Conservation (phyloP, 2,888 invertebrate species). For the Limenitis camilla region DNA sequence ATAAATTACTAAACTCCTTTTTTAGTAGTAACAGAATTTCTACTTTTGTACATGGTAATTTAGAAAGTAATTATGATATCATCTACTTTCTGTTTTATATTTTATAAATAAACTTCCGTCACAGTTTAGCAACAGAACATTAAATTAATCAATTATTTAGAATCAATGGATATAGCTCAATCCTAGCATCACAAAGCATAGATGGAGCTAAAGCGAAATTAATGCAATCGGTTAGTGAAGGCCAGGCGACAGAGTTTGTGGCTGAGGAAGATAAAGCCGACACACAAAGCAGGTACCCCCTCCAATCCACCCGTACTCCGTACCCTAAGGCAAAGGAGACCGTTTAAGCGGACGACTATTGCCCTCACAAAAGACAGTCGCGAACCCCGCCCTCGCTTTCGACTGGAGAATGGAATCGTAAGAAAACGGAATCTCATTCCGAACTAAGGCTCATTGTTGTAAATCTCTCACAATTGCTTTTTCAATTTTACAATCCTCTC, state of each 20-base stretch:
- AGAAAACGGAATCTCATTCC: conserved; percentile 64
- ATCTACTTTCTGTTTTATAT: no score
- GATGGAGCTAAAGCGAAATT: conserved; percentile 26
- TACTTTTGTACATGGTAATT: no score
- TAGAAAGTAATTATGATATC: not conserved
- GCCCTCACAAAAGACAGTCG: conserved; percentile 57
- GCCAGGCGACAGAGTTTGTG: conserved; percentile 40
- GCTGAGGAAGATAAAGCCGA: conserved; percentile 52
- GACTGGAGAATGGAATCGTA: conserved; percentile 50
- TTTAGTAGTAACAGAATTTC: no score
- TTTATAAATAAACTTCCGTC: no score
- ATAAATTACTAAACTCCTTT: no score
- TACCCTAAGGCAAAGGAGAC: conserved; percentile 35
- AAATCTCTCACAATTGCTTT: conserved; percentile 57
- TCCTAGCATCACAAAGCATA: conserved; percentile 2
- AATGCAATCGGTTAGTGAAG: conserved; percentile 51
- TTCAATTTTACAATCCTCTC: conserved; percentile 48
- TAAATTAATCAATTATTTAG: no score
- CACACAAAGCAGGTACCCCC: conserved; percentile 51
- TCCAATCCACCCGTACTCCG: conserved; percentile 23
- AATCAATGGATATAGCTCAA: not conserved
- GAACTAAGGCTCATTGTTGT: conserved; percentile 52
- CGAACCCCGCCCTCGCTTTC: conserved; percentile 35
- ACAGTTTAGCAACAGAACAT: no score
- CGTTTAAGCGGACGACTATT: conserved; percentile 60